phyloP scores from a whole-genome alignment of 2,888 invertebrate genomes.

The Ophioninae sp. region DNA sequence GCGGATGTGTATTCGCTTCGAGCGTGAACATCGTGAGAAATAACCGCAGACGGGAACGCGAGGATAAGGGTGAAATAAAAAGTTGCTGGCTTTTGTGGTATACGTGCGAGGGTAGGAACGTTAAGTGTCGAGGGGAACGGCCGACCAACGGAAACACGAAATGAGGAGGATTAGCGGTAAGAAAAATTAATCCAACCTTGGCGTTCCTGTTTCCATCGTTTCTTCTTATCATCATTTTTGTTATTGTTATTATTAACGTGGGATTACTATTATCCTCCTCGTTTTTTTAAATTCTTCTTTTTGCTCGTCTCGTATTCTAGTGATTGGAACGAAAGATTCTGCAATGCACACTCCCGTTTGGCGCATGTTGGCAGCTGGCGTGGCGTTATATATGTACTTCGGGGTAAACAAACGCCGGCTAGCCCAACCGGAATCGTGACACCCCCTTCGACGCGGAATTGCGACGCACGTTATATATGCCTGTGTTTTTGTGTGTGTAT shows the following conservation, averaged over 20 bases:
- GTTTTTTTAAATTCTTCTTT: conserved; percentile 13
- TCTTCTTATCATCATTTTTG: background rate
- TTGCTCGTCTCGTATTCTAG: background rate
- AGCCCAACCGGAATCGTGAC: conserved; percentile 43
- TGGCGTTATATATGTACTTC: conserved; percentile 35
- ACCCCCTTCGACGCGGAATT: conserved; percentile 46
- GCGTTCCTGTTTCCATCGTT: background rate
- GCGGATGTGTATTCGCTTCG: conserved; percentile 13
- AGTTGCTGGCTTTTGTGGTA: conserved; percentile 39
- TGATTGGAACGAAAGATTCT: conserved; percentile 26
- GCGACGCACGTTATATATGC: conserved; percentile 36
- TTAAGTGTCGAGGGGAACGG: conserved; percentile 43
- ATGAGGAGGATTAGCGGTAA: conserved; percentile 79
- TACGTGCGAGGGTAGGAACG: conserved; percentile 38
- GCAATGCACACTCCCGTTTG: conserved; percentile 43
- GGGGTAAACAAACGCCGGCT: conserved; percentile 60
- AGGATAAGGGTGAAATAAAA: conserved; percentile 5
- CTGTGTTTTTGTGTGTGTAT: background rate
- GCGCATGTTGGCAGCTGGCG: conserved; percentile 50
- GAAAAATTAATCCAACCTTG: conserved; percentile 45
- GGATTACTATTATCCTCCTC: conserved; percentile 4
- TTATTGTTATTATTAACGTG: background rate
- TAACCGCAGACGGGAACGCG: conserved; percentile 18
- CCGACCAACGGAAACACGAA: conserved; percentile 68
- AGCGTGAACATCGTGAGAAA: conserved; percentile 25